Conservation (phyloP, 2,888 invertebrate species). For the Teinopalpus imperialis region DNA sequence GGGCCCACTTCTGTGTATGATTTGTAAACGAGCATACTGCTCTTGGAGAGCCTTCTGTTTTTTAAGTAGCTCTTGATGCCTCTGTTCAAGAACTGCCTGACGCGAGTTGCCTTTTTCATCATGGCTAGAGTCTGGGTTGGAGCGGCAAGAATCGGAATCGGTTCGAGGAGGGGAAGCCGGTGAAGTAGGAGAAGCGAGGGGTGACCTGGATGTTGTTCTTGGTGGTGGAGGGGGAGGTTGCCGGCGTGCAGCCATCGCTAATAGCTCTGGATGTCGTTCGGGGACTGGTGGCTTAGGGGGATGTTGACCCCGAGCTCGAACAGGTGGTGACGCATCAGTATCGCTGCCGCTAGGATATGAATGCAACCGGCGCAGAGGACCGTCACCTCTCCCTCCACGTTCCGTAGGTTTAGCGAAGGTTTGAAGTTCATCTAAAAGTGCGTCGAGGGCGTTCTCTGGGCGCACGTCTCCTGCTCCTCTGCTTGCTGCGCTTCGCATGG, state of each 20-base stretch:
- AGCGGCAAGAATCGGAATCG: constrained; percentile 85
- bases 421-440: constrained; percentile 96
- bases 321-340: constrained; percentile 89
- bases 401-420: constrained; percentile 89
- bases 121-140: constrained; percentile 58
- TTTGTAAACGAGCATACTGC: constrained; percentile 94
- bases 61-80: constrained; percentile 93
- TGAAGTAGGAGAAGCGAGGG: constrained; percentile 91
- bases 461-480: constrained; percentile 70
- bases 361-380: constrained; percentile 87
- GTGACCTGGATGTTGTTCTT: constrained; percentile 94
- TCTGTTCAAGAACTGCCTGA: constrained; percentile 90
- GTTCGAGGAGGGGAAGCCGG: constrained; percentile 82
- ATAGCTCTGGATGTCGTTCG: constrained; percentile 89
- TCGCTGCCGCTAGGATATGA: constrained; percentile 94
- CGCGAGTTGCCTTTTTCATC: constrained; percentile 63
- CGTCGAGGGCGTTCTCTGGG: constrained; percentile 98
- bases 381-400: constrained; percentile 74
- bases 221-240: constrained; percentile 96
- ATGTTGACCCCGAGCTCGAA: constrained; percentile 83
- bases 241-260: constrained; percentile 86
- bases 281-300: constrained; percentile 90
- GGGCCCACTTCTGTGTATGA: constrained; percentile 90
- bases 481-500: constrained; percentile 48
- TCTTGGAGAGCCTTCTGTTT: constrained; percentile 95